Percentiles rank a stretch among this genome's conserved stretches.
phyloP scores from a whole-genome alignment of 2,113 vertebrate genomes.

The Protobothrops mucrosquamatus region DNA sequence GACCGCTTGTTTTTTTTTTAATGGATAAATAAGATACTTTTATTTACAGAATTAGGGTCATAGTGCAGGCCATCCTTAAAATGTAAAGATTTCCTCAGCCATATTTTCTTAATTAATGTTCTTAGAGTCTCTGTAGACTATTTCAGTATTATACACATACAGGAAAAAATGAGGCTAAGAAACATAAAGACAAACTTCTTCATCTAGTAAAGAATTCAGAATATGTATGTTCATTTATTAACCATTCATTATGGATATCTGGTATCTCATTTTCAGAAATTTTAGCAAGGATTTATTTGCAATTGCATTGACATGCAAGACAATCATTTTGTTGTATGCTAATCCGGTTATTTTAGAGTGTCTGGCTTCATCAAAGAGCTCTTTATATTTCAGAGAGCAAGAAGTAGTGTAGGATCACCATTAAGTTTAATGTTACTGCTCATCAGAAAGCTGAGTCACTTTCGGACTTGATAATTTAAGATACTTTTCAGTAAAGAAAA shows the following conservation, averaged over 20 bases:
- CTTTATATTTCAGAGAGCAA: constrained; percentile 50
- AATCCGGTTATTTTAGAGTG: constrained; percentile 48
- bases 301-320: constrained; percentile 37
- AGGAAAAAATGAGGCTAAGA: background rate
- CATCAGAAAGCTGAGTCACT: constrained; percentile 46
- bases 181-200: background rate
- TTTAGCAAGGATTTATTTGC: constrained; percentile 33
- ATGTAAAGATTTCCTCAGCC: background rate
- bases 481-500: constrained; percentile 27
- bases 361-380: constrained; percentile 58
- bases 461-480: constrained; percentile 44
- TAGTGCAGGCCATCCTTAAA: background rate
- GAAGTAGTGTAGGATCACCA: constrained; percentile 45
- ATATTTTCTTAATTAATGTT: background rate
- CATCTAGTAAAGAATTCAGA: constrained; percentile 18
- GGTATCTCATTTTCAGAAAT: constrained; percentile 41
- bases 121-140: background rate
- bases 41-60: background rate
- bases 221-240: constrained; percentile 6
- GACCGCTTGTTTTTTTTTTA: background rate
- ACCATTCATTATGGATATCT: constrained; percentile 22
- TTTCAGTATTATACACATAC: background rate
- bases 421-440: constrained; percentile 59
- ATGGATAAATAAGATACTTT: background rate
- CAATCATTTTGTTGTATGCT: constrained; percentile 56